Percentiles rank a stretch among this genome's conserved stretches.
Evolutionary conservation across 2,797 vertebrate genomes (phyloP).

Genomic region (Microctenopoma stevenorrisi): DNA sequence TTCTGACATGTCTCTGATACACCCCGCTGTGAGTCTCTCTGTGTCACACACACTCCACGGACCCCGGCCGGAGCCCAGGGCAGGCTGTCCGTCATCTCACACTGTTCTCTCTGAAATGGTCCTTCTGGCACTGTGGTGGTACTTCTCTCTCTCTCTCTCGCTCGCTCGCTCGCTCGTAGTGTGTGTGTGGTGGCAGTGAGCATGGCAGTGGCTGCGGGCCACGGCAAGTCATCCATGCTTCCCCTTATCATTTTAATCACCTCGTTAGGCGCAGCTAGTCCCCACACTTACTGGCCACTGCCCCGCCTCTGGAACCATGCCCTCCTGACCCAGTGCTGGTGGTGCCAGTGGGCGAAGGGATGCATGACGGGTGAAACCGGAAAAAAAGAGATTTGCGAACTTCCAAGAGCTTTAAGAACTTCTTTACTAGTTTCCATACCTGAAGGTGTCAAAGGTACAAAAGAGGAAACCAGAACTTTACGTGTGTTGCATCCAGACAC

Average conservation of each 20-base stretch:
- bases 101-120: constrained; percentile 59
- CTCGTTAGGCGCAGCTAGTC: constrained; percentile 84
- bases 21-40: constrained; percentile 75
- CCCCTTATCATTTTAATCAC: constrained; percentile 85
- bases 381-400: not conserved
- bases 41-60: constrained; percentile 69
- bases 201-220: constrained; percentile 82
- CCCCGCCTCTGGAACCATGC: constrained; percentile 77
- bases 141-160: constrained; percentile 29
- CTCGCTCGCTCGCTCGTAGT: constrained; percentile 2
- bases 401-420: not conserved
- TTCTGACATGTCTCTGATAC: constrained; percentile 79
- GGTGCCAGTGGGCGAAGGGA: constrained; percentile 80
- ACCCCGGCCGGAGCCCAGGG: constrained; percentile 66
- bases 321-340: constrained; percentile 76
- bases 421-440: constrained; percentile 12
- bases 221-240: constrained; percentile 87
- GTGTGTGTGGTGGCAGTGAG: constrained; percentile 47
- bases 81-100: constrained; percentile 74
- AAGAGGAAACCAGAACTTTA: too few relatives aligned
- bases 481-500: too few relatives aligned
- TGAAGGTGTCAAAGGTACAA: constrained; percentile 33
- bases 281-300: constrained; percentile 77
- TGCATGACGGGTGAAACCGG: constrained; percentile 46
- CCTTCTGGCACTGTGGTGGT: constrained; percentile 66